phyloP scores from a whole-genome alignment of 2,797 vertebrate genomes.

The Xyrichtys novacula region DNA sequence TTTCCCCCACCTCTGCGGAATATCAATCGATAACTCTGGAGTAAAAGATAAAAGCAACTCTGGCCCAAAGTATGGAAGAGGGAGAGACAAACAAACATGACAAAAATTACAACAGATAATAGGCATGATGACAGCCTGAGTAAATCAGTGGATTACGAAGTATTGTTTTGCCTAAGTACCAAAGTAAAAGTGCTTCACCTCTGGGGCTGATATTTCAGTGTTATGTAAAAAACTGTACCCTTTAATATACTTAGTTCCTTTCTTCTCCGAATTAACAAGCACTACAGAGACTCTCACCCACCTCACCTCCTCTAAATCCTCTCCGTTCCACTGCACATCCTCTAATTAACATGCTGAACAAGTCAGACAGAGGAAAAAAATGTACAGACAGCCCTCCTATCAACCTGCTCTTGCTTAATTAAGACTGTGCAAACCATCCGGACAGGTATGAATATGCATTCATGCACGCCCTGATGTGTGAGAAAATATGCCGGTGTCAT shows the following conservation, averaged over 20 bases:
- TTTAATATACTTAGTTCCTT: neutral
- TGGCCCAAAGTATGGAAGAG: slow-evolving; percentile 17
- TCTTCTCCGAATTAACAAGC: neutral
- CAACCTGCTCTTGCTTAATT: slow-evolving; percentile 42
- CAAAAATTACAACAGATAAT: neutral
- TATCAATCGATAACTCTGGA: too few relatives aligned
- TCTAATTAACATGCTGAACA: slow-evolving; percentile 50
- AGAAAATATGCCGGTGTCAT: slow-evolving; percentile 37
- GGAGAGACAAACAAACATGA: neutral
- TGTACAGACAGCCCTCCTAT: slow-evolving; percentile 18
- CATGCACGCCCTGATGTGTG: slow-evolving; percentile 25
- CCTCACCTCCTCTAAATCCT: slow-evolving; percentile 32
- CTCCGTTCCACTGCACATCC: slow-evolving; percentile 28
- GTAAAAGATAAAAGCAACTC: too few relatives aligned
- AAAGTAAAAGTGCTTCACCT: neutral
- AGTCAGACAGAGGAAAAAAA: slow-evolving; percentile 30
- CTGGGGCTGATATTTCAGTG: neutral
- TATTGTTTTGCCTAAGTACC: neutral
- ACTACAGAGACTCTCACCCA: slow-evolving; percentile 13
- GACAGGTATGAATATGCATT: slow-evolving; percentile 41
- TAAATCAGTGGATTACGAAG: neutral
- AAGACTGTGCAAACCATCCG: slow-evolving; percentile 35
- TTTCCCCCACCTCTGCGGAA: too few relatives aligned
- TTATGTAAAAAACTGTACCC: neutral
- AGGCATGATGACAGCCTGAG: neutral